These are phyloP conservation scores for Drosophila pseudoobscura DNA, from an alignment of 1,140 invertebrate species.

Conservation along the genomic window DNA sequence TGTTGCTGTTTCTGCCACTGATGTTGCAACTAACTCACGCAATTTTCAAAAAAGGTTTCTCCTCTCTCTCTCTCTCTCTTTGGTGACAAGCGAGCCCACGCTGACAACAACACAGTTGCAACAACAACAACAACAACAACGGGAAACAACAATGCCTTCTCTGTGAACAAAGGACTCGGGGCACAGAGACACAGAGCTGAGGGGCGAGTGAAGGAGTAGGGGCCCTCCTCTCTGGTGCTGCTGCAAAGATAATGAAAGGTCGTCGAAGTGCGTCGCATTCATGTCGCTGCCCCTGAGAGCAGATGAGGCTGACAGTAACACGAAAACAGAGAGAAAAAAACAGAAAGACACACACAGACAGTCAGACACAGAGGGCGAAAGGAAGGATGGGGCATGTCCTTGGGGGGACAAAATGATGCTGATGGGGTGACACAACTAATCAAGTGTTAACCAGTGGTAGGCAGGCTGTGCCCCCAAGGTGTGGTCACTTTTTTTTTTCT, in stretches of 20 bases:
- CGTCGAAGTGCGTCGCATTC: slow-evolving; percentile 75
- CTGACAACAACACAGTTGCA: slow-evolving; percentile 33
- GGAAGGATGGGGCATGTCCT: slow-evolving; percentile 20
- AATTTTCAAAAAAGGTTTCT: slow-evolving; percentile 69
- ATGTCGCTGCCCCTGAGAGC: slow-evolving; percentile 43
- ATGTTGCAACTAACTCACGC: slow-evolving; percentile 67
- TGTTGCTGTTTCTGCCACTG: slow-evolving; percentile 7
- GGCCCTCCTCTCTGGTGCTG: not conserved
- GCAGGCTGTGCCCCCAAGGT: not conserved
- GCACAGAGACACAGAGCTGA: slow-evolving; percentile 12
- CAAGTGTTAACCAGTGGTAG: slow-evolving; percentile 58
- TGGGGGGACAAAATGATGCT: slow-evolving; percentile 17
- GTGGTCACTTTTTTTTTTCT: slow-evolving; percentile 30
- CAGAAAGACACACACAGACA: slow-evolving; percentile 25
- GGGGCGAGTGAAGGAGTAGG: not conserved
- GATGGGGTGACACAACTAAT: slow-evolving; percentile 53
- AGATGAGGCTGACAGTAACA: slow-evolving; percentile 50
- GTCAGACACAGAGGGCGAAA: not conserved
- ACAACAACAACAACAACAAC: slow-evolving; percentile 27
- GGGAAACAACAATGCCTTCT: slow-evolving; percentile 33
- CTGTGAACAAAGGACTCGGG: slow-evolving; percentile 66
- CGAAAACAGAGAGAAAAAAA: slow-evolving; percentile 36
- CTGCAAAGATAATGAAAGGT: slow-evolving; percentile 73
- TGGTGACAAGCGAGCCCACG: slow-evolving; percentile 7
- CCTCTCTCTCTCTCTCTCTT: slow-evolving; percentile 4